Conservation (phyloP, 2,797 vertebrate species). For the Tachyglossus aculeatus region DNA sequence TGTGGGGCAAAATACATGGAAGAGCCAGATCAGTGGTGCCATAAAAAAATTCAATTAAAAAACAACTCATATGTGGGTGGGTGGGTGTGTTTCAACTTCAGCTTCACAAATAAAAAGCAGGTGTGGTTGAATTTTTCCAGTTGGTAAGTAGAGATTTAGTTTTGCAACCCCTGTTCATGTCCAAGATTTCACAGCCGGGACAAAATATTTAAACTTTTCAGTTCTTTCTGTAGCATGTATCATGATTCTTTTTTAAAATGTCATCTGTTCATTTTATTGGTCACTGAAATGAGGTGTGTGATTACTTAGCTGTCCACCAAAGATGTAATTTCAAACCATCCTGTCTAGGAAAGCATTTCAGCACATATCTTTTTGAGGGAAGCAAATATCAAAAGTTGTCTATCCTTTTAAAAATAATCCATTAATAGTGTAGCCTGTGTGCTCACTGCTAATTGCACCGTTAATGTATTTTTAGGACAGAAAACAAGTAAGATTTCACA, state of each 20-base stretch:
- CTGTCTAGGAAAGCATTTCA: neutral
- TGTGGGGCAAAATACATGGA: neutral
- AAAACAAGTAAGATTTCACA: neutral
- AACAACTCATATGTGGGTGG: neutral
- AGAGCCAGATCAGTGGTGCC: constrained; percentile 10
- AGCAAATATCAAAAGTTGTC: too few relatives aligned
- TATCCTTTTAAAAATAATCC: neutral
- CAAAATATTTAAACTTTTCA: neutral
- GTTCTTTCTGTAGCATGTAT: neutral
- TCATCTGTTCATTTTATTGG: rapidly evolving
- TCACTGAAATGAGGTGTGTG: neutral
- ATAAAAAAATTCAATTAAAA: neutral
- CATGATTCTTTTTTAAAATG: neutral
- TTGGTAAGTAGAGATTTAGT: neutral
- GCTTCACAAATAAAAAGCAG: neutral
- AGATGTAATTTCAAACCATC: neutral
- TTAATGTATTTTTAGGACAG: neutral
- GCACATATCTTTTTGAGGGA: neutral
- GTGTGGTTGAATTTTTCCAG: neutral
- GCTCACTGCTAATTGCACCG: neutral
- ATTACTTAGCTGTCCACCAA: neutral
- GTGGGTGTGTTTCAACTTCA: neutral
- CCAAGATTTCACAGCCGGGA: neutral
- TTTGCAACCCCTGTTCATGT: neutral
- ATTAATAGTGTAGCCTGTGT: neutral